phyloP scores from a whole-genome alignment of 2,797 vertebrate species.

The Epinephelus coioides region DNA sequence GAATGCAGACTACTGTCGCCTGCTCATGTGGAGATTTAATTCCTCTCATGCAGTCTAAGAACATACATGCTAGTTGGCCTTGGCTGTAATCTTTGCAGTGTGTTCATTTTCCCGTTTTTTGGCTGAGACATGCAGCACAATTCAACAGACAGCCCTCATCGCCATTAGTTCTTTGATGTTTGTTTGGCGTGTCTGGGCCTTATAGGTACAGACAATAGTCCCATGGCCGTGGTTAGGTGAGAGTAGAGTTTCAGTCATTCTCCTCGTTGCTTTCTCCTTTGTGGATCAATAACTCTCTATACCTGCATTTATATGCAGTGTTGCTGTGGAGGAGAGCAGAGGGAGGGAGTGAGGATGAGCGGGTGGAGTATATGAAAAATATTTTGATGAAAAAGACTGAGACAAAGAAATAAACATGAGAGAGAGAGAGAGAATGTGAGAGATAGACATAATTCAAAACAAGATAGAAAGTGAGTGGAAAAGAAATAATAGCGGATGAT shows the following conservation, averaged over 20 bases:
- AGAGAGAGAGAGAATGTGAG: not conserved
- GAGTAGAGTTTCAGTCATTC: constrained; percentile 41
- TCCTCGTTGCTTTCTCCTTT: constrained; percentile 32
- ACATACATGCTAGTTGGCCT: too few species aligned
- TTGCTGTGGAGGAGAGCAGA: constrained; percentile 18
- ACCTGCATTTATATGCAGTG: constrained; percentile 61
- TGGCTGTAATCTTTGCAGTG: too few species aligned
- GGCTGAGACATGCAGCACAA: too few species aligned
- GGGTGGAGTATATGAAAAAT: constrained; percentile 34
- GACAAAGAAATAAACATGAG: constrained; percentile 21
- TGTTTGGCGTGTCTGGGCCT: too few species aligned
- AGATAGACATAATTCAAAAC: constrained; percentile 32
- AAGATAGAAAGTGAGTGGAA: not conserved
- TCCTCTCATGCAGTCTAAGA: too few species aligned
- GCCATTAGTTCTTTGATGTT: too few species aligned
- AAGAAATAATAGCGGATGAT: constrained; percentile 26
- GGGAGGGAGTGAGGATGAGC: constrained; percentile 24
- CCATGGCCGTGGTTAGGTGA: not conserved
- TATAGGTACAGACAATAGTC: not conserved
- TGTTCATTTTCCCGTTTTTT: too few species aligned
- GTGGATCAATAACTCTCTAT: constrained; percentile 60
- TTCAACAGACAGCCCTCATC: too few species aligned
- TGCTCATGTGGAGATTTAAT: too few species aligned
- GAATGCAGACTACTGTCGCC: too few species aligned
- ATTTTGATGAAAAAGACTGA: constrained; percentile 24